phyloP scores from a whole-genome alignment of 2,797 vertebrate species.

The Melanotaenia nigrans region DNA sequence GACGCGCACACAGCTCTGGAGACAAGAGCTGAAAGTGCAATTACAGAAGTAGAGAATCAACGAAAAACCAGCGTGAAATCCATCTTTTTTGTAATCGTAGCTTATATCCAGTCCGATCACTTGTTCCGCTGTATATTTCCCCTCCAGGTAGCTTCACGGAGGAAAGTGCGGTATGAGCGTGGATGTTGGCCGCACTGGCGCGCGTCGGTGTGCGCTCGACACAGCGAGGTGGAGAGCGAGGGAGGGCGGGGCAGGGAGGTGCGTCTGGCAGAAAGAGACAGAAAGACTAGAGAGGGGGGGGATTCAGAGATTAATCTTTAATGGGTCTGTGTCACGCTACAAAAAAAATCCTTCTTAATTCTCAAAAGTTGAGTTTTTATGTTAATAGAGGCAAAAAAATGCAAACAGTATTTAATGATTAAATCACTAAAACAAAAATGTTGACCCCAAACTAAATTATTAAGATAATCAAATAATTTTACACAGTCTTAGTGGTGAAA shows the following conservation, averaged over 20 bases:
- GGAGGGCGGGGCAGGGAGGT: conserved; percentile 72
- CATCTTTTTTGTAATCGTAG: conserved; percentile 59
- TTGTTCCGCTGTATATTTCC: conserved; percentile 61
- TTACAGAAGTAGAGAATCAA: conserved; percentile 56
- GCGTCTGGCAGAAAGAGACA: conserved; percentile 56
- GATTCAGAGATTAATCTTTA: conserved; percentile 81
- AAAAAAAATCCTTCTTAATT: conserved; percentile 41
- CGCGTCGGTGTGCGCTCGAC: conserved; percentile 66
- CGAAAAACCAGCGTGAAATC: conserved; percentile 59
- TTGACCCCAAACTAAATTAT: background rate
- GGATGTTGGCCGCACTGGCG: conserved; percentile 71
- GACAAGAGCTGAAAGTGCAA: conserved; percentile 59
- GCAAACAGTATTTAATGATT: background rate
- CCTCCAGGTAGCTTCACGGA: conserved; percentile 42
- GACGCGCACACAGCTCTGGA: conserved; percentile 55
- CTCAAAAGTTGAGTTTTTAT: background rate
- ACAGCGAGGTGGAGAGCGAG: conserved; percentile 60
- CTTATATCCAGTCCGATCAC: conserved; percentile 68
- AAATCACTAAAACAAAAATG: background rate
- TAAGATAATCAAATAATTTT: background rate
- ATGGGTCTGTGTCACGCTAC: conserved; percentile 76
- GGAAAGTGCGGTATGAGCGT: conserved; percentile 60
- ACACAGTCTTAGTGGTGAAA: conserved; percentile 8
- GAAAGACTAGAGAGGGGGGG: conserved; percentile 27
- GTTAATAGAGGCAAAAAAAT: background rate